Percentiles rank a stretch among this genome's conserved stretches.
Evolutionary conservation across 2,797 vertebrate species (phyloP).

Genomic region (Moxostoma hubbsi): DNA sequence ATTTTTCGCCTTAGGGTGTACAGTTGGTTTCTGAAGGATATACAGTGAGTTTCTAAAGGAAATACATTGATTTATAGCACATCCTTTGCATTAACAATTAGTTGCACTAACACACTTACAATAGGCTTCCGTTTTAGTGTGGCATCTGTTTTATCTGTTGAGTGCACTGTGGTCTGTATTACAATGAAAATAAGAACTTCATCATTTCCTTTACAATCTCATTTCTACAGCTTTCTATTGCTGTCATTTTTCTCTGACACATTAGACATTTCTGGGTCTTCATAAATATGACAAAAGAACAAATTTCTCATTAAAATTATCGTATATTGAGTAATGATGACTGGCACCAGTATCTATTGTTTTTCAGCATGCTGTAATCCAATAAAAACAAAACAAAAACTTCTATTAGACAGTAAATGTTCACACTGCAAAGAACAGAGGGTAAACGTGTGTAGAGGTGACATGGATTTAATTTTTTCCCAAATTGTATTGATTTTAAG

Average conservation of each 20-base stretch:
- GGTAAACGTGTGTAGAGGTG: background rate
- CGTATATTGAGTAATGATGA: slow-evolving; percentile 40
- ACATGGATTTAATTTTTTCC: background rate
- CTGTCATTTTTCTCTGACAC: slow-evolving; percentile 21
- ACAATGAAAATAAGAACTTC: background rate
- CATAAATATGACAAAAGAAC: slow-evolving; percentile 34
- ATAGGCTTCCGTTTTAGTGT: slow-evolving; percentile 4
- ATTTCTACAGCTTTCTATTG: slow-evolving; percentile 41
- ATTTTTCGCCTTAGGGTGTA: too few species aligned
- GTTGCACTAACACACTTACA: background rate
- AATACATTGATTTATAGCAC: background rate
- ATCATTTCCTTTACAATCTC: slow-evolving; percentile 37
- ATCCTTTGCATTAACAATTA: background rate
- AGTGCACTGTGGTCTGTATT: slow-evolving; percentile 18
- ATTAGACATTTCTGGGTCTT: slow-evolving; percentile 42
- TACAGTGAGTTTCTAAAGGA: background rate
- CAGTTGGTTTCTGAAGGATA: background rate
- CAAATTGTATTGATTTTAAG: slow-evolving; percentile 1
- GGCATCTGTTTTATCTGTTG: slow-evolving; percentile 19
- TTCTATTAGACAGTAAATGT: background rate
- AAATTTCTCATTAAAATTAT: slow-evolving; percentile 51
- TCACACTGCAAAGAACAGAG: background rate
- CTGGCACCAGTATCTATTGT: slow-evolving; percentile 44
- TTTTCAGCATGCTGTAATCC: slow-evolving; percentile 26
- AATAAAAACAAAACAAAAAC: slow-evolving; percentile 35